These are phyloP conservation scores for Tolmerus cingulatus DNA, from an alignment of 2,888 invertebrate genomes.

Conservation along the genomic window DNA sequence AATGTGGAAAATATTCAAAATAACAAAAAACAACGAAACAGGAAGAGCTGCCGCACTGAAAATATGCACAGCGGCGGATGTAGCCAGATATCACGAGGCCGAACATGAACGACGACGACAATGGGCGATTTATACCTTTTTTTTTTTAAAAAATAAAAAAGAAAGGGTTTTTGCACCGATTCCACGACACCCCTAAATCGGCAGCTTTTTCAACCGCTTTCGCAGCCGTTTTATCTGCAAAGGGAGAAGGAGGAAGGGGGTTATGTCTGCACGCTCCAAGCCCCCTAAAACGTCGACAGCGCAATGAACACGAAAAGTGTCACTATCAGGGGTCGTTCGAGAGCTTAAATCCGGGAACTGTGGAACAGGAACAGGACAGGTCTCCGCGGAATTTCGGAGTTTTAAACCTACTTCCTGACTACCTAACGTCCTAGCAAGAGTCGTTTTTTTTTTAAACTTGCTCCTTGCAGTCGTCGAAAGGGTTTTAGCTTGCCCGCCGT, in stretches of 20 bases:
- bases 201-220: constrained; percentile 13
- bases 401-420: not conserved
- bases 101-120: constrained; percentile 34
- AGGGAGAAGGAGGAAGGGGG: not conserved
- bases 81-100: not conserved
- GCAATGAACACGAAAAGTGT: constrained; percentile 30
- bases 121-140: constrained; percentile 28
- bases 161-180: not conserved
- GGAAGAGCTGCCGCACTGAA: not conserved
- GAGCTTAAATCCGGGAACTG: not conserved
- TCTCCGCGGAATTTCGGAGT: not conserved
- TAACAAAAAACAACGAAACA: not conserved
- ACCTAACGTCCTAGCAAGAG: not conserved
- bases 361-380: not conserved
- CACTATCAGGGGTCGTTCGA: not conserved
- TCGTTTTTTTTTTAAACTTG: not conserved
- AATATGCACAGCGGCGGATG: constrained; percentile 15
- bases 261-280: constrained; percentile 6
- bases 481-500: not conserved
- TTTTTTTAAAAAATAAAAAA: not conserved
- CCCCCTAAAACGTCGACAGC: not conserved
- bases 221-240: constrained; percentile 13
- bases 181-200: not conserved
- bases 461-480: not conserved
- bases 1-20: constrained; percentile 1